A percentile compares a stretch with the other conserved stretches of the same genome.
Conservation (phyloP, 2,797 vertebrate genomes). For the Myripristis jacobus region DNA sequence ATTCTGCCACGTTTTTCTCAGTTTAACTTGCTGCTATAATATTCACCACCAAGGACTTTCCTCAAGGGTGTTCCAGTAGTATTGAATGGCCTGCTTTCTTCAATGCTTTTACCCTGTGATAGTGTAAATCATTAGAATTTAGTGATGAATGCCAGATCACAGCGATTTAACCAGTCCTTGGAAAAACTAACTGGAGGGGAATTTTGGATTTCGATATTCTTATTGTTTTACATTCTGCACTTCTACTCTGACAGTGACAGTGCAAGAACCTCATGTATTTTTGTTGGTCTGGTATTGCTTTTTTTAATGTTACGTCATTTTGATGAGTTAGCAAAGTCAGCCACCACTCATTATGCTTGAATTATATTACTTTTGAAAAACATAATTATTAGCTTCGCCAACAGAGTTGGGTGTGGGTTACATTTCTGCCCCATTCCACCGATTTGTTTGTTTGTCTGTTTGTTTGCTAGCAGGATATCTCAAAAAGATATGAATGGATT, state of each 20-base stretch:
- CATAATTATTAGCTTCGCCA: too few relatives aligned
- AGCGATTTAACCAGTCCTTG: constrained; percentile 33
- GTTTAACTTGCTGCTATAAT: constrained; percentile 37
- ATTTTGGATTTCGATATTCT: constrained; percentile 20
- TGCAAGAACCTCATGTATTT: constrained; percentile 15
- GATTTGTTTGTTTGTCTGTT: too few relatives aligned
- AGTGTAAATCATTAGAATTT: constrained; percentile 63
- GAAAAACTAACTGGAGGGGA: constrained; percentile 30
- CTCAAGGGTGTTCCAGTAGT: constrained; percentile 63
- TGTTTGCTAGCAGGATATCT: too few relatives aligned
- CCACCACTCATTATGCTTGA: constrained; percentile 19
- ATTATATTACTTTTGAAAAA: constrained; percentile 18
- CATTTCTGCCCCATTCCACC: too few relatives aligned
- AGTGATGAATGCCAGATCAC: constrained; percentile 52
- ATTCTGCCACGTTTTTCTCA: constrained; percentile 28
- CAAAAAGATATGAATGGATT: too few relatives aligned
- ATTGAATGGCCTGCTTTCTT: constrained; percentile 60
- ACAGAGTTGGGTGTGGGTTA: too few relatives aligned
- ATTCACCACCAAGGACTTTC: constrained; percentile 61
- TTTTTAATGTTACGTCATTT: constrained; percentile 35
- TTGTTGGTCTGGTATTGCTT: constrained; percentile 13
- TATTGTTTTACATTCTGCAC: constrained; percentile 24
- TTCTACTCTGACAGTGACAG: background rate
- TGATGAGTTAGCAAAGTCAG: constrained; percentile 15
- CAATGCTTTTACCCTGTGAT: constrained; percentile 45